Evolutionary conservation across 2,797 vertebrate species (phyloP), one percentile per base, ranked within the genome.

Genomic region (Sebastes hubbsi): DNA sequence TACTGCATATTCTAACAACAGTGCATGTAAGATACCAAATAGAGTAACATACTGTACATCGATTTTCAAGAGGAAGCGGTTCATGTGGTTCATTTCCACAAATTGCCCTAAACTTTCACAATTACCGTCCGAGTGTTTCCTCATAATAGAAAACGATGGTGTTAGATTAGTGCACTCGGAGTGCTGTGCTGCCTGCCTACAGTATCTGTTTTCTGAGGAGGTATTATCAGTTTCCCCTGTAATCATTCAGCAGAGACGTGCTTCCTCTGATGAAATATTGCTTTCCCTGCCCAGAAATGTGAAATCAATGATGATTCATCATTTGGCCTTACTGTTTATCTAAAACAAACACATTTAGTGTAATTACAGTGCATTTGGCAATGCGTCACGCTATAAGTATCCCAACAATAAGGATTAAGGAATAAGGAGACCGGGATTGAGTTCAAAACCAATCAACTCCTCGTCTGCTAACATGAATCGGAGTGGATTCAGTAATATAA

Each of bases 281-380:
- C 76, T 77, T 72, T 77, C 62, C 77, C 32, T 56, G 66, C 61
- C 73, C 29, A 77, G 66, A 77, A 83, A 88, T 82, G 70, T 78
- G 78, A 85, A 91, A 90, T 91, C 87, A 81, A 86, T 90, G 42
- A 82, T 61, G 34, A 77, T 87, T 86, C 67, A 82, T 91, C 74
- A 81, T 77, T 74, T 34, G 46, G 38, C 22, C 24, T 32, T 8
- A n/a, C 29, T 75, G 77, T 82, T 83, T 64, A 81, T 82, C 66
- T 68, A 59, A 66, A 89, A 58, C 36, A 77, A 76, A 85, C 58
- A 77, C 8, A 62, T 88, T 58, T 69, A 32, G 56, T 67, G 54
- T 77, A 74, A 83, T 89, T 75, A 76, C 32, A 67, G 24, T 56
- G 46, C 22, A 25, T 81, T 59, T 25, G 30, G 70, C 11, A 34